Conservation (phyloP, 1,140 invertebrate genomes). For the Goniozus legneri region DNA sequence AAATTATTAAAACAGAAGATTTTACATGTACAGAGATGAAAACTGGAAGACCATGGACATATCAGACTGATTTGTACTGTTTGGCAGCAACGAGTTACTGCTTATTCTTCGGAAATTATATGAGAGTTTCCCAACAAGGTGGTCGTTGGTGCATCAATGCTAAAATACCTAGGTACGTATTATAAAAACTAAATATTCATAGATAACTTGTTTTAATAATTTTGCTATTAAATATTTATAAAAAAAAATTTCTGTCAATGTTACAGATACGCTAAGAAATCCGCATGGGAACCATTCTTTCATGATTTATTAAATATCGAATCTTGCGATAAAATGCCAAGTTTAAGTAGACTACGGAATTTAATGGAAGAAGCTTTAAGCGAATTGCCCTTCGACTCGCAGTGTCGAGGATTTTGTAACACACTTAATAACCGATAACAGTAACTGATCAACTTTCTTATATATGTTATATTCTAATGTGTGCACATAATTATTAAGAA, state of each 20-base stretch:
- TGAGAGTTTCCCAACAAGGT: conserved; percentile 70
- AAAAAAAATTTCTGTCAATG: background rate
- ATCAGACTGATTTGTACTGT: conserved; percentile 88
- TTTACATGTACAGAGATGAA: conserved; percentile 87
- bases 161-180: conserved; percentile 61
- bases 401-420: conserved; percentile 43
- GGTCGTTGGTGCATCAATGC: conserved; percentile 66
- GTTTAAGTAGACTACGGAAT: conserved; percentile 61
- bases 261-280: conserved; percentile 62
- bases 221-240: background rate
- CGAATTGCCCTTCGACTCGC: conserved; percentile 33
- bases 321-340: conserved; percentile 65
- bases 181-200: background rate
- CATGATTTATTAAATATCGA: conserved; percentile 66
- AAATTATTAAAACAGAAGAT: conserved; percentile 68
- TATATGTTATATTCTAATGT: conserved; percentile 23
- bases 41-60: conserved; percentile 84
- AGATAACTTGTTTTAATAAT: background rate
- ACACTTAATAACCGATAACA: conserved; percentile 54
- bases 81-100: conserved; percentile 82
- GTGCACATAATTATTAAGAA: conserved; percentile 30
- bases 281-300: conserved; percentile 65
- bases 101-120: conserved; percentile 82
- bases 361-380: conserved; percentile 59
- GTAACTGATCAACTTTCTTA: conserved; percentile 29